phyloP scores from a whole-genome alignment of 2,113 vertebrate genomes.

The Gopherus flavomarginatus region DNA sequence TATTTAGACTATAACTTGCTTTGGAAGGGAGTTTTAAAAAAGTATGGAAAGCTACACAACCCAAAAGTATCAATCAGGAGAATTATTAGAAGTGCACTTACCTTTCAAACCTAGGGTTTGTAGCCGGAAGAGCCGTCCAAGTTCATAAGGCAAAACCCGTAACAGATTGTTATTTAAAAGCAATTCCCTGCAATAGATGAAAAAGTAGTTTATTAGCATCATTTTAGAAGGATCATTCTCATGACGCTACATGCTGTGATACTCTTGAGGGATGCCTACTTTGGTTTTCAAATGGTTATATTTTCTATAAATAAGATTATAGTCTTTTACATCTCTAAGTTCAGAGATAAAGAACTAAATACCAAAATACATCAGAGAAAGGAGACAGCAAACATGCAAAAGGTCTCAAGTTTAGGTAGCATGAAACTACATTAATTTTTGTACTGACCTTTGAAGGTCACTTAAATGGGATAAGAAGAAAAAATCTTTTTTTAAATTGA shows the following conservation, averaged over 20 bases:
- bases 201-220: not conserved
- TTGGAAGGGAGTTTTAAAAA: not conserved
- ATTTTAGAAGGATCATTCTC: not conserved
- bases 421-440: not conserved
- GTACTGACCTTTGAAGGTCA: not conserved
- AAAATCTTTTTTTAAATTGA: not conserved
- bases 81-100: constrained; percentile 62
- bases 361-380: not conserved
- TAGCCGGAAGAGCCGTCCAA: constrained; percentile 97
- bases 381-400: not conserved
- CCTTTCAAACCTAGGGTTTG: constrained; percentile 99
- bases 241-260: not conserved
- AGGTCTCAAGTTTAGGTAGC: not conserved
- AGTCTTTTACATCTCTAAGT: not conserved
- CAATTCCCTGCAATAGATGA: constrained; percentile 91
- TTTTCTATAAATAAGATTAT: not conserved
- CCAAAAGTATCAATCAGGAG: not conserved
- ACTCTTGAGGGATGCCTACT: not conserved
- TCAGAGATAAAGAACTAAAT: not conserved
- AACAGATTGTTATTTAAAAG: constrained; percentile 99
- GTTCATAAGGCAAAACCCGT: constrained; percentile 99
- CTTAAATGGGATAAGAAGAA: not conserved
- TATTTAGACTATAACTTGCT: not conserved
- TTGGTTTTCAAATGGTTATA: not conserved
- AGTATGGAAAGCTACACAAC: not conserved